Evolutionary conservation across 1,140 invertebrate species (phyloP).

Genomic region (Carposina sasakii): DNA sequence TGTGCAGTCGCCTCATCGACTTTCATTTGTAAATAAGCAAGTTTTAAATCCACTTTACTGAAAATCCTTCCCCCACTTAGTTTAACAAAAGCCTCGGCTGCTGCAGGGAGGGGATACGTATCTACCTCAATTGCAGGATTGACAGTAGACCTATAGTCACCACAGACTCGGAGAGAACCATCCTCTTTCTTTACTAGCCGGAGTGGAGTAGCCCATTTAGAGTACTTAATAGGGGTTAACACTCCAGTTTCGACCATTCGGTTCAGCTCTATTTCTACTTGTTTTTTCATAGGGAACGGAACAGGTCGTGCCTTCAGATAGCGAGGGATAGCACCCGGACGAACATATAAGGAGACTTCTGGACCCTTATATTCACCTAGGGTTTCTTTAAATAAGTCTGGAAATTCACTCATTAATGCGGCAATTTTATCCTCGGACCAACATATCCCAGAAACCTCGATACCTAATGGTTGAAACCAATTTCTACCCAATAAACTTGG

Average conservation of each 20-base stretch:
- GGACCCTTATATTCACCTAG: slow-evolving; percentile 23
- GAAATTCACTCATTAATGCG: slow-evolving; percentile 10
- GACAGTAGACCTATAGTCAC: slow-evolving; percentile 22
- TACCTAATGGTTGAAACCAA: slow-evolving; percentile 16
- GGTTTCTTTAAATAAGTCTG: slow-evolving; percentile 15
- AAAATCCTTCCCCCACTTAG: slow-evolving; percentile 17
- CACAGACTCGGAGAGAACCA: slow-evolving; percentile 22
- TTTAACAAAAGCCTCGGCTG: slow-evolving; percentile 18
- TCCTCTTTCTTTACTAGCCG: slow-evolving; percentile 22
- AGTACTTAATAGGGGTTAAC: slow-evolving; percentile 21
- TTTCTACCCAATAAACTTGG: slow-evolving; percentile 19
- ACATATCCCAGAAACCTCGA: slow-evolving; percentile 14
- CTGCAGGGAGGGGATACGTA: slow-evolving; percentile 18
- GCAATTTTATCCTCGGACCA: slow-evolving; percentile 3
- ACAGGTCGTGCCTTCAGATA: slow-evolving; percentile 21
- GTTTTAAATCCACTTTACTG: slow-evolving; percentile 49
- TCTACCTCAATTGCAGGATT: slow-evolving; percentile 19
- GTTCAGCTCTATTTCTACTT: slow-evolving; percentile 21
- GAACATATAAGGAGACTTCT: slow-evolving; percentile 17
- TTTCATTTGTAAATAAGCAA: slow-evolving; percentile 42
- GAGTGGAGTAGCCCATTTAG: slow-evolving; percentile 26
- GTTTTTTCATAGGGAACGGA: slow-evolving; percentile 18
- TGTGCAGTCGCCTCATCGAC: slow-evolving; percentile 36
- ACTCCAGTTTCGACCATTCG: slow-evolving; percentile 13
- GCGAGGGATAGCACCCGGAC: slow-evolving; percentile 7